phyloP scores from a whole-genome alignment of 2,888 invertebrate genomes.

The Ligdia adustata region DNA sequence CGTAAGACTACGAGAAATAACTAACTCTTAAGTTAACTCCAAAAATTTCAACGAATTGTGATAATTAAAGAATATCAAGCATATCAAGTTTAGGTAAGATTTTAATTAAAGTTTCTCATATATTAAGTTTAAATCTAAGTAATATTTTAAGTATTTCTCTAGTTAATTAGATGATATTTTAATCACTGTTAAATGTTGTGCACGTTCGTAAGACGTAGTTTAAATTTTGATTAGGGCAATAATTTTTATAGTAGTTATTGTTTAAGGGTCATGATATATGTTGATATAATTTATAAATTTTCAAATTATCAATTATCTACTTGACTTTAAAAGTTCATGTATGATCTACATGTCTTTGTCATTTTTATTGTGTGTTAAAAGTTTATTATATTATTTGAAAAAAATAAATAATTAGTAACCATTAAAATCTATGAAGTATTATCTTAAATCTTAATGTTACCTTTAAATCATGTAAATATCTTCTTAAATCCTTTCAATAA shows the following conservation, averaged over 20 bases:
- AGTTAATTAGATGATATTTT: constrained; percentile 75
- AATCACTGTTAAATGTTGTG: constrained; percentile 84
- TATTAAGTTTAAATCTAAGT: constrained; percentile 49
- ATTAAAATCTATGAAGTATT: constrained; percentile 59
- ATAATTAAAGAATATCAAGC: constrained; percentile 78
- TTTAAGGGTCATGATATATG: constrained; percentile 25
- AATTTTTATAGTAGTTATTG: constrained; percentile 64
- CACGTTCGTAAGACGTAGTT: constrained; percentile 75
- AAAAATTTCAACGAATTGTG: constrained; percentile 53
- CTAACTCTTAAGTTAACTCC: too few relatives aligned
- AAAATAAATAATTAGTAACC: constrained; percentile 29
- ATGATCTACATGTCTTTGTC: constrained; percentile 14
- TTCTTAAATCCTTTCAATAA: constrained; percentile 74
- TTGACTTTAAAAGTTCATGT: constrained; percentile 20
- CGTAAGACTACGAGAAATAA: too few relatives aligned
- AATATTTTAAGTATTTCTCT: constrained; percentile 54
- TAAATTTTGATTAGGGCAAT: constrained; percentile 73
- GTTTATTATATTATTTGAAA: constrained; percentile 26
- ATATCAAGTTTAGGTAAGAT: constrained; percentile 68
- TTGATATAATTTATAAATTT: constrained; percentile 30
- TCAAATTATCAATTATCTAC: constrained; percentile 18
- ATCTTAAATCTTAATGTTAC: constrained; percentile 66
- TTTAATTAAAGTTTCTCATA: constrained; percentile 58
- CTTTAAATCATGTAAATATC: constrained; percentile 77
- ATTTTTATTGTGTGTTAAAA: constrained; percentile 17